Evolutionary conservation across 2,797 vertebrate genomes (phyloP), one percentile per base, ranked within the genome.

Genomic region (Liparis tanakae): DNA sequence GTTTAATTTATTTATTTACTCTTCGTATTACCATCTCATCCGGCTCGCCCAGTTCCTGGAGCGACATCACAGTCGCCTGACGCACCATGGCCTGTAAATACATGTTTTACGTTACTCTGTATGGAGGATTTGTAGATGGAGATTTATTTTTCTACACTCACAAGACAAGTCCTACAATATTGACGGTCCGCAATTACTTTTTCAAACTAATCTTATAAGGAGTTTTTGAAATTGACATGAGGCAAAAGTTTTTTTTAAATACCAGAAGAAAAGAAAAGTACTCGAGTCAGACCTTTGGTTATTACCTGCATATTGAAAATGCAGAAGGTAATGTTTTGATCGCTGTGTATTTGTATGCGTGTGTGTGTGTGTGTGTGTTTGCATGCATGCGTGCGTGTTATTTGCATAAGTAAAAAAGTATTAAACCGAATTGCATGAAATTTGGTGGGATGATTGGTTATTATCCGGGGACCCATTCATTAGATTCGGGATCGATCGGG

Each of bases 161-260:
- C 15, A 75, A 56, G 41, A 30, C 15, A 75, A 56, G 41, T 62
- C 8, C 37, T 30, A 39, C 15, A 59, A 5, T 30, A 20, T 30
- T 9, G 9, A 33, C 30, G 12, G 8, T 20, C 18, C 3, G 9
- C 15, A 17, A 54, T 74, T 36, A 67, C n/a, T 18, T 4, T 68
- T 15, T 13, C 18, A 10, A 62, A 63, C 39, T 20, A 13, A 44
- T 36, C 22, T 14, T 57, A 10, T n/a, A 39, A 36, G 14, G n/a
- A 33, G 12, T 50, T 74, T 36, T 22, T 33, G 3, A 39, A 22
- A 3, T 33, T 65, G 8, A 58, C 22, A 13, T 15, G 41, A 33
- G 5, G 22, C 22, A 25, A 44, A 61, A 8, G 7, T 0, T 18
- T 3, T 13, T 59, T 4, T 51, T 46, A 3, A 41, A 50, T 20